Evolutionary conservation across 2,113 vertebrate species (phyloP).

Genomic region (Thryonomys swinderianus): DNA sequence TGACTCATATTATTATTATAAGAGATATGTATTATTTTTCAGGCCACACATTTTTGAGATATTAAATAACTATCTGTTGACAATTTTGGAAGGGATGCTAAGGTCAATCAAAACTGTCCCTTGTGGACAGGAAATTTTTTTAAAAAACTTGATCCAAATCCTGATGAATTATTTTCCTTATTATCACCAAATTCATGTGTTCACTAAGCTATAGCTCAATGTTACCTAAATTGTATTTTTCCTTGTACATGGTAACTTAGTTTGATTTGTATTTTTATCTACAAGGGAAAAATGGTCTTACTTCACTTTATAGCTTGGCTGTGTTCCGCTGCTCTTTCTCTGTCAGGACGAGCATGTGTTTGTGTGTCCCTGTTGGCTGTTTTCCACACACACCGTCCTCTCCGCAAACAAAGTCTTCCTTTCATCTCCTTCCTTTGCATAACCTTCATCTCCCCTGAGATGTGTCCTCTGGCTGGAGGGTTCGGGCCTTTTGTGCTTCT

Average conservation of each 20-base stretch:
- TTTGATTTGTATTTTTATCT: slow-evolving; percentile 1
- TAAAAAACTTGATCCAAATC: background rate
- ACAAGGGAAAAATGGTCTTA: background rate
- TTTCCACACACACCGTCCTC: background rate
- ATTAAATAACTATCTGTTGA: background rate
- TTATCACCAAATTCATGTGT: slow-evolving; percentile 1
- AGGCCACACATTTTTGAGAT: background rate
- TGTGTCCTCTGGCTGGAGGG: background rate
- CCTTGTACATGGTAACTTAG: background rate
- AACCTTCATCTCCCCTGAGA: background rate
- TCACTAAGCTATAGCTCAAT: background rate
- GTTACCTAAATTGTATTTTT: background rate
- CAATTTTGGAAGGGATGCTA: background rate
- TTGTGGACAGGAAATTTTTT: background rate
- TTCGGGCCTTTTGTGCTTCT: background rate
- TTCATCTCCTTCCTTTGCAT: slow-evolving; percentile 34
- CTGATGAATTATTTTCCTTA: background rate
- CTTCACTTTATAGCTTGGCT: slow-evolving; percentile 3
- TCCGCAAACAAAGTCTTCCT: slow-evolving; percentile 21
- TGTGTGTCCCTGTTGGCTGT: background rate
- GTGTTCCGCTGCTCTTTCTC: background rate
- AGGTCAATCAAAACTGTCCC: background rate
- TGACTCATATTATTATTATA: background rate
- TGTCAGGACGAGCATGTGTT: background rate
- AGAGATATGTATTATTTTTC: background rate